Percentiles rank a stretch among this genome's conserved stretches.
These are phyloP conservation scores for Matsumurasca onukii DNA, from an alignment of 1,140 invertebrate genomes.

Conservation along the genomic window DNA sequence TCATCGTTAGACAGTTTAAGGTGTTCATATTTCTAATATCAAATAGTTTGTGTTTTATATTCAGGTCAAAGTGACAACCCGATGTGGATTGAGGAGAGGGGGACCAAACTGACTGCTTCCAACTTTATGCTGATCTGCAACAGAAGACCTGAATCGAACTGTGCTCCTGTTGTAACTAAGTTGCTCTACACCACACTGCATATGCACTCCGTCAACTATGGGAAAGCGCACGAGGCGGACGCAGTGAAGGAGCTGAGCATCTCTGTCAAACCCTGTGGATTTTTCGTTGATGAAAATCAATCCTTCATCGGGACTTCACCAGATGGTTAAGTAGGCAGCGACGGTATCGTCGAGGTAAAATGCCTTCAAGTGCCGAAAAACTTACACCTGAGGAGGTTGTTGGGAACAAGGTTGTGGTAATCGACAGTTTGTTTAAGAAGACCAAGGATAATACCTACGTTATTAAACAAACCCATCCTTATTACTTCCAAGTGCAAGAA, in stretches of 20 bases:
- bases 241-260: not conserved
- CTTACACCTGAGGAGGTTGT: too few relatives aligned
- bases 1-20: not conserved
- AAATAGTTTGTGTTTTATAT: not conserved
- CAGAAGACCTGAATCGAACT: slow-evolving; percentile 1
- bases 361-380: slow-evolving; percentile 27
- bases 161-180: not conserved
- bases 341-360: slow-evolving; percentile 41
- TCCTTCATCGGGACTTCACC: too few relatives aligned
- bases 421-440: not conserved
- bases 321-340: slow-evolving; percentile 47
- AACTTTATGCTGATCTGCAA: slow-evolving; percentile 12
- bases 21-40: not conserved
- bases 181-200: not conserved
- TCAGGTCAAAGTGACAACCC: not conserved
- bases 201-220: not conserved
- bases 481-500: too few relatives aligned
- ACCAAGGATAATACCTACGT: slow-evolving; percentile 34
- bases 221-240: not conserved
- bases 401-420: not conserved
- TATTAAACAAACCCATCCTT: slow-evolving; percentile 39
- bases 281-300: slow-evolving; percentile 50
- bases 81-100: too few relatives aligned
- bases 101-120: slow-evolving; percentile 2
- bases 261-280: slow-evolving; percentile 40